Evolutionary conservation across 2,113 vertebrate genomes (phyloP).

Genomic region (Mesembrinibis cayennensis): DNA sequence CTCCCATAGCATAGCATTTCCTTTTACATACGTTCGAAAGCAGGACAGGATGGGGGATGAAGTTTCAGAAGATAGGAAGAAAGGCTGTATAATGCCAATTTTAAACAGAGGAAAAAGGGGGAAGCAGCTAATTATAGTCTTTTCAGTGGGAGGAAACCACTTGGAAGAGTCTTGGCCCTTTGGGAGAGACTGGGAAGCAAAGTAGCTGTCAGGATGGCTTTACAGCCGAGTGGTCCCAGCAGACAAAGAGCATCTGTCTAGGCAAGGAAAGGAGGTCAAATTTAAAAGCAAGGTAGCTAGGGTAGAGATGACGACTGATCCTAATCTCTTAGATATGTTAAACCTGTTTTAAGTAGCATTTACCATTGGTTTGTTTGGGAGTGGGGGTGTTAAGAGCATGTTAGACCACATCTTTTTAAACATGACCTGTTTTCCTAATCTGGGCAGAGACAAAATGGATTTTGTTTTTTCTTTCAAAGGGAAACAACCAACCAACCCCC

Average conservation of each 20-base stretch:
- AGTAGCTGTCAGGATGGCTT: conserved; percentile 28
- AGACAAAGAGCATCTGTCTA: conserved; percentile 49
- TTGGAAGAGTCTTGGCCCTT: conserved; percentile 11
- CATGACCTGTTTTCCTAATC: background rate
- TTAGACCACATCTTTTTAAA: background rate
- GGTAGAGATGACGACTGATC: conserved; percentile 1
- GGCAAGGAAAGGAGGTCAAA: conserved; percentile 46
- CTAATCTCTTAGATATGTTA: conserved; percentile 19
- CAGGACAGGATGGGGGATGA: background rate
- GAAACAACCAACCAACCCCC: background rate
- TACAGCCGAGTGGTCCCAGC: background rate
- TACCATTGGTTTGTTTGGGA: background rate
- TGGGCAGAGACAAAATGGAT: background rate
- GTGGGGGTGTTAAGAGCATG: background rate
- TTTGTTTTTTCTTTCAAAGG: background rate
- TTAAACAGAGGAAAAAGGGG: background rate
- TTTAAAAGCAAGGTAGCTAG: conserved; percentile 13
- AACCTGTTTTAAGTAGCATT: conserved; percentile 19
- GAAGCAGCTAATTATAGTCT: conserved; percentile 51
- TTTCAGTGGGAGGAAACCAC: conserved; percentile 25
- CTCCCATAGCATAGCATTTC: background rate
- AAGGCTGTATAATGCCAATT: background rate
- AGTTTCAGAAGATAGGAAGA: background rate
- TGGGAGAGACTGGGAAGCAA: background rate
- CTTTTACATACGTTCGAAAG: background rate